These are phyloP conservation scores for Cairina moschata DNA, from an alignment of 2,113 vertebrate species.

Conservation along the genomic window DNA sequence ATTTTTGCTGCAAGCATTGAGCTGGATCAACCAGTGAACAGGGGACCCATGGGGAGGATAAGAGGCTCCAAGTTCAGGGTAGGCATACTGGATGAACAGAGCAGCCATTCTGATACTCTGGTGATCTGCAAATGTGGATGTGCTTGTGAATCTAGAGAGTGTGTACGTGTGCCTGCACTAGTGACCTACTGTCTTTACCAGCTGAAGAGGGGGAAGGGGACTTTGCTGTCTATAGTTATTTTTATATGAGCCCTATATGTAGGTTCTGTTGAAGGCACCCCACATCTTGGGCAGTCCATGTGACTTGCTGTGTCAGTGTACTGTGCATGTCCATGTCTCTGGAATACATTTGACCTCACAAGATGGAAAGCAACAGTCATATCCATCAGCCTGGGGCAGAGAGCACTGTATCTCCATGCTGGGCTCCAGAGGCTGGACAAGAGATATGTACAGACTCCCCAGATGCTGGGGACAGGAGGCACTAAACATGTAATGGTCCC, in stretches of 20 bases:
- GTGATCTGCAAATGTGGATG: background rate
- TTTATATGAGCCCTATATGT: background rate
- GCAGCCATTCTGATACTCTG: background rate
- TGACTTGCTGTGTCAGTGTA: background rate
- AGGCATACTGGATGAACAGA: background rate
- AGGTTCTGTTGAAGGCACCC: background rate
- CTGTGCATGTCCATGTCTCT: background rate
- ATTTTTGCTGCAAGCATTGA: background rate
- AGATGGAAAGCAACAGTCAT: background rate
- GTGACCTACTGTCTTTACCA: background rate
- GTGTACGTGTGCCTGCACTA: background rate
- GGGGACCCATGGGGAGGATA: background rate
- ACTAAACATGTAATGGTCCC: background rate
- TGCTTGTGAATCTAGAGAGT: background rate
- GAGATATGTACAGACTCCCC: background rate
- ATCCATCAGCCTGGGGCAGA: background rate
- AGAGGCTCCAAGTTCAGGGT: background rate
- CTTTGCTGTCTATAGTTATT: no score
- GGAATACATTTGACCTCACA: background rate
- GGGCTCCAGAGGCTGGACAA: background rate
- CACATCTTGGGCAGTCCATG: background rate
- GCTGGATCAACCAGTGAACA: background rate
- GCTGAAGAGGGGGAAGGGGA: background rate
- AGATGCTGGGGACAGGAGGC: background rate
- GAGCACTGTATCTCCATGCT: background rate